Conservation (phyloP, 92 coral and sea anemone species). For the Desmophyllum pertusum region DNA sequence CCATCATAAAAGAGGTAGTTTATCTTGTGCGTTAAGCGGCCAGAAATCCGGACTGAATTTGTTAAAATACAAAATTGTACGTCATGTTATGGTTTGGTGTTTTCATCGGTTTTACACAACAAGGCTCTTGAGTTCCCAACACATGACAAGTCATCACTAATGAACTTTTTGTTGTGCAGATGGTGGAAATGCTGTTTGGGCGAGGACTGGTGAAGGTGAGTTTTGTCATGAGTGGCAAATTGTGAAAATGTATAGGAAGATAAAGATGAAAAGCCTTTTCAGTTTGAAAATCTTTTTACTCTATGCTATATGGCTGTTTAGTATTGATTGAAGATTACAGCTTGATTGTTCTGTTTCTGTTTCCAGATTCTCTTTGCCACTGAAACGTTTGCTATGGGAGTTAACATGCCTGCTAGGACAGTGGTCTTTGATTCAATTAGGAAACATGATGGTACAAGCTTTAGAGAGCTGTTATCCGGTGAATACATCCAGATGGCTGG, state of each 20-base stretch:
- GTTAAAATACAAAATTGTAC: too few species aligned
- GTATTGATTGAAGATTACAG: too few species aligned
- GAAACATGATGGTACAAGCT: slow-evolving; percentile 85
- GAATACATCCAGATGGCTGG: slow-evolving; percentile 99
- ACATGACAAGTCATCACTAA: neutral
- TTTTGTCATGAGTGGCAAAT: neutral
- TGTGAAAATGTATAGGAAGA: too few species aligned
- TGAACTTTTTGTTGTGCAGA: slow-evolving; percentile 42
- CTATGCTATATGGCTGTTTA: neutral
- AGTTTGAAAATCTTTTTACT: too few species aligned
- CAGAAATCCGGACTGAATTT: neutral
- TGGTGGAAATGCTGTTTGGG: slow-evolving; percentile 95
- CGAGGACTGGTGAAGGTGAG: slow-evolving; percentile 87
- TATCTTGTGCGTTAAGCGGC: neutral
- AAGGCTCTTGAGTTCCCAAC: neutral
- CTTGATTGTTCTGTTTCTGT: neutral
- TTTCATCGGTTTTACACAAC: too few species aligned
- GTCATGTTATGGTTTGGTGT: too few species aligned
- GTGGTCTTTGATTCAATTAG: slow-evolving; percentile 91
- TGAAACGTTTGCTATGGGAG: slow-evolving; percentile 99
- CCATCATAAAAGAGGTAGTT: slow-evolving; percentile 89
- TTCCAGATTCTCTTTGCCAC: slow-evolving; percentile 93
- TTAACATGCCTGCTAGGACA: slow-evolving; percentile 98
- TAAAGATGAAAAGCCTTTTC: too few species aligned
- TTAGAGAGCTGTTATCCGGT: slow-evolving; percentile 83